These are phyloP conservation scores for Halcyon badia DNA, from an alignment of 2,797 vertebrate genomes.

Conservation along the genomic window DNA sequence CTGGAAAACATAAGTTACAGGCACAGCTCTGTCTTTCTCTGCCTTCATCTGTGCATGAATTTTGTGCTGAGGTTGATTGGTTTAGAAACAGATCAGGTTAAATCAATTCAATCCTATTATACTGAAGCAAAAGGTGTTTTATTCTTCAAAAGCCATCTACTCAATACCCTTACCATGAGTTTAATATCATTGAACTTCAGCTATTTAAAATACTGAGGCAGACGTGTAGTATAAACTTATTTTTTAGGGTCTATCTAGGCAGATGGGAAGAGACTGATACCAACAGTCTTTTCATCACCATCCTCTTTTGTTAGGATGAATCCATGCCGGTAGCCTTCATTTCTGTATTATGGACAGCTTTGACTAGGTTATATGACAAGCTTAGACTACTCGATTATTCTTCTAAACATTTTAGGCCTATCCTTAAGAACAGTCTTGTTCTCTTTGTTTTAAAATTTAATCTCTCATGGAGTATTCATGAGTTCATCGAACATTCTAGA, in stretches of 20 bases:
- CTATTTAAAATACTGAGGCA: not conserved
- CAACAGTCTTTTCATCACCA: not conserved
- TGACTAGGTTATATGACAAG: not conserved
- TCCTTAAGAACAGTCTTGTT: not conserved
- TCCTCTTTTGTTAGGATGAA: not conserved
- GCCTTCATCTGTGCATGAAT: not conserved
- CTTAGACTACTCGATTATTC: not conserved
- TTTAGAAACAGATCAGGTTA: not conserved
- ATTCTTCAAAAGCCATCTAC: not conserved
- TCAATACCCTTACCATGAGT: rapidly evolving
- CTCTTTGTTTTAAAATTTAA: constrained; percentile 21
- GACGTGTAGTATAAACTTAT: not conserved
- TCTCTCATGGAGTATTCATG: not conserved
- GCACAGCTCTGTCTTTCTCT: not conserved
- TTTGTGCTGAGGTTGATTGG: not conserved
- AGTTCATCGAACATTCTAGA: not conserved
- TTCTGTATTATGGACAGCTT: not conserved
- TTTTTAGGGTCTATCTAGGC: not conserved
- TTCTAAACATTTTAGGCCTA: not conserved
- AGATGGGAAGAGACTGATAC: not conserved
- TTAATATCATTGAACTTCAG: not conserved
- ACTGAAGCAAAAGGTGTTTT: not conserved
- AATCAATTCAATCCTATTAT: not conserved
- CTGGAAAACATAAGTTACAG: not conserved
- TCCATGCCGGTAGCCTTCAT: not conserved